phyloP scores from a whole-genome alignment of 2,888 invertebrate species.

The Catocala sponsa region DNA sequence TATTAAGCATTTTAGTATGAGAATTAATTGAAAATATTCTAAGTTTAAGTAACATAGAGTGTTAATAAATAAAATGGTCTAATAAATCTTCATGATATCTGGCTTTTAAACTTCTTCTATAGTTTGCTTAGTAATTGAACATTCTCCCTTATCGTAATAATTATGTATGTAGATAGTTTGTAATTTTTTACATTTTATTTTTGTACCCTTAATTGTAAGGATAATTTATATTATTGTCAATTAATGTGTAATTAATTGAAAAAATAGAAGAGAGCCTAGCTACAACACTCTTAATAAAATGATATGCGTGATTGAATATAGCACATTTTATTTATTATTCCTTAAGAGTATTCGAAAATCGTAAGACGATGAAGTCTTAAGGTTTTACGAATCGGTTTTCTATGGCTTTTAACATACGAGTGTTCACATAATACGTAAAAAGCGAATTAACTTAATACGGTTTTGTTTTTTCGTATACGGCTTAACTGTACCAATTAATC shows the following conservation, averaged over 20 bases:
- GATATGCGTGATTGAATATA: slow-evolving; percentile 75
- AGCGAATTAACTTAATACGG: too few species aligned
- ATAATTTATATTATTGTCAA: slow-evolving; percentile 81
- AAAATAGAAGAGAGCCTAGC: slow-evolving; percentile 76
- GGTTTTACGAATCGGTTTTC: too few species aligned
- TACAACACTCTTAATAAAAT: slow-evolving; percentile 80
- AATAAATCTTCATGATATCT: slow-evolving; percentile 11
- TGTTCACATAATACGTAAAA: too few species aligned
- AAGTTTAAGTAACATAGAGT: slow-evolving; percentile 15
- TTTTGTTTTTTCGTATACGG: too few species aligned
- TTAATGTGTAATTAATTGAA: slow-evolving; percentile 80
- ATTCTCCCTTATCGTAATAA: slow-evolving; percentile 41
- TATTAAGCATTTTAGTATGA: slow-evolving; percentile 1
- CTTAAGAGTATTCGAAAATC: too few species aligned
- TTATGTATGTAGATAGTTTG: slow-evolving; percentile 63
- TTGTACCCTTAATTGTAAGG: slow-evolving; percentile 77
- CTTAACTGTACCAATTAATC: too few species aligned
- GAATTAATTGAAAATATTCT: slow-evolving; percentile 2
- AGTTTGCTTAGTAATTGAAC: slow-evolving; percentile 33
- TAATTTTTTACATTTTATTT: slow-evolving; percentile 82
- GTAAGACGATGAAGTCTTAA: too few species aligned
- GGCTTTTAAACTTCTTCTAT: slow-evolving; percentile 18
- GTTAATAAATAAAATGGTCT: slow-evolving; percentile 12
- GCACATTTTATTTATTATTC: slow-evolving; percentile 19
- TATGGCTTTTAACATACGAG: too few species aligned